Conservation (phyloP, 2,888 invertebrate species). For the Volucella inanis region DNA sequence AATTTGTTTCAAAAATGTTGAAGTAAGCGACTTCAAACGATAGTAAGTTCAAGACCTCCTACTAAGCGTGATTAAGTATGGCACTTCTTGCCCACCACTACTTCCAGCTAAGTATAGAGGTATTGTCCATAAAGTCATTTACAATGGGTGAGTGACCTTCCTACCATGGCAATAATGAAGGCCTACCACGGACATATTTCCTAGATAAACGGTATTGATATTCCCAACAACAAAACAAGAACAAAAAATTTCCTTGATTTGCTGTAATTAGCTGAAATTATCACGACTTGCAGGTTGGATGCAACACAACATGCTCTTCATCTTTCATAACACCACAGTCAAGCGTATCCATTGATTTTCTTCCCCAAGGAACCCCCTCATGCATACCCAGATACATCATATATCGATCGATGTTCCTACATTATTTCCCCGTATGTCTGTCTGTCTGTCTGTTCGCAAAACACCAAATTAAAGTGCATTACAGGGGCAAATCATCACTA, state of each 20-base stretch:
- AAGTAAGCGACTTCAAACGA: no score
- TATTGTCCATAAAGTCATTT: not conserved
- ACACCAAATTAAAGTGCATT: constrained; percentile 73
- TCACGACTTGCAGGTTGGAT: constrained; percentile 60
- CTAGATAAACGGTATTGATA: constrained; percentile 66
- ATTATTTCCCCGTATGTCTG: not conserved
- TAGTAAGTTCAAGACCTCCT: no score
- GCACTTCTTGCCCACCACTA: no score
- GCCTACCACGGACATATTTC: constrained; percentile 43
- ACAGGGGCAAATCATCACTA: constrained; percentile 73
- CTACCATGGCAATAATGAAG: constrained; percentile 7
- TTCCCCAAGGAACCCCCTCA: constrained; percentile 9
- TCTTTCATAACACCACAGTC: constrained; percentile 30
- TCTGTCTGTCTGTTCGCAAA: constrained; percentile 38
- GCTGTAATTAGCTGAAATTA: constrained; percentile 73
- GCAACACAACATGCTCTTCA: constrained; percentile 51
- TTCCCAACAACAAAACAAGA: constrained; percentile 23
- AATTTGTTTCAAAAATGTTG: no score
- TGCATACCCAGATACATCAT: constrained; percentile 57
- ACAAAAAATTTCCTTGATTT: constrained; percentile 51
- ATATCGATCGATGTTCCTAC: constrained; percentile 64
- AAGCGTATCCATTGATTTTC: constrained; percentile 63
- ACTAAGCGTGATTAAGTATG: no score
- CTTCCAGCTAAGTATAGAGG: no score
- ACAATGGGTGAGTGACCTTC: constrained; percentile 54